Evolutionary conservation across 2,888 invertebrate genomes (phyloP), one percentile per base, ranked within the genome.

Genomic region (Quadroppia sp.): DNA sequence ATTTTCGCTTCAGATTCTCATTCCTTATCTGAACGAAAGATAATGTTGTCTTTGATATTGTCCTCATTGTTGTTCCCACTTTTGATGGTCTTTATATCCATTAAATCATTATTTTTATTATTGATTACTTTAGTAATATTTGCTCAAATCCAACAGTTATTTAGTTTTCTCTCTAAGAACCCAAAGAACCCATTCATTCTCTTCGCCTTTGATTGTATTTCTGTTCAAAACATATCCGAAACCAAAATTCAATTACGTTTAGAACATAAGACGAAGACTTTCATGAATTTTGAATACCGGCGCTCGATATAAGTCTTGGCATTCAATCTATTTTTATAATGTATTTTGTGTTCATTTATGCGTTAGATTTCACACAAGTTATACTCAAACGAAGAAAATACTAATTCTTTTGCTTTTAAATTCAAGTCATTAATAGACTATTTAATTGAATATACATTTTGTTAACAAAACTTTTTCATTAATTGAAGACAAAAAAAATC

Each of bases 211-310:
- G 56, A 59, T 59, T 28, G 30, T 30, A 59, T 59, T 59, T 59
- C 28, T 28, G 28, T 53, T 4, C 13, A 59, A 59, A 59, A 28
- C 9, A 53, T 53, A 53, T 53, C 53, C 53, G 53, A 53, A 53
- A 53, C 20, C 6, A 53, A 59, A 59, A 59, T 59, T 59, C 56
- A 59, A 59, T 59, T 59, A 59, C 20, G 30, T 59, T 59, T 59
- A 59, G 56, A 59, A 59, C 56, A 36, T 30, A 64, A 64, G 30
- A 28, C 9, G 32, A 32, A 64, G 36, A 20, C 20, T 64, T 64
- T 64, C 64, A 64, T 64, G 64, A 64, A 64, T 64, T 64, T 64
- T 64, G 64, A 64, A 64, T 64, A 59, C 25, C 9, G n/a, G 53
- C 53, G 13, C 20, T 59, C 13, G 9, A 13, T 28, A 28, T 28